These are phyloP conservation scores for Corticium candelabrum DNA, from an alignment of 37 sponge, comb jelly and placozoan genomes.

Conservation along the genomic window DNA sequence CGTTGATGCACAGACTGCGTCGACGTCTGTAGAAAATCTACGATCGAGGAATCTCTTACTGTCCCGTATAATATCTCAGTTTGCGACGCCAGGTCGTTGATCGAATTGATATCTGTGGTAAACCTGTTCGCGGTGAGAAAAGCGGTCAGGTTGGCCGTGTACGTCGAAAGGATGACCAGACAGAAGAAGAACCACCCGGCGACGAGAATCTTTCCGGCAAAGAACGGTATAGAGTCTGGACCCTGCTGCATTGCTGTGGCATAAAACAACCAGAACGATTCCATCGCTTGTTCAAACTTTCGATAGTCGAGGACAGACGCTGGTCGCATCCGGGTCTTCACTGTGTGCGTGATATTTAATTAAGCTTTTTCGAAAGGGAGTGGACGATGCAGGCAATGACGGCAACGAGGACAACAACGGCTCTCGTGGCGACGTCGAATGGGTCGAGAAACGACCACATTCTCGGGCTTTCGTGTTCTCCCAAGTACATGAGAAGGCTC, in stretches of 20 bases:
- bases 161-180: background rate
- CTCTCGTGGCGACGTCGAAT: background rate
- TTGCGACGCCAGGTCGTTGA: background rate
- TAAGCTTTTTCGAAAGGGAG: background rate
- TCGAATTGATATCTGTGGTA: background rate
- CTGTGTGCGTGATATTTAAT: no score
- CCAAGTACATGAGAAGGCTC: background rate
- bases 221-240: background rate
- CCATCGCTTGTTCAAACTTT: background rate
- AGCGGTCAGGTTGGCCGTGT: background rate
- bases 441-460: background rate
- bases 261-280: background rate
- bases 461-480: background rate
- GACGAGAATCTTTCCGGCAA: background rate
- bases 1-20: background rate
- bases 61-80: background rate
- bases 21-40: background rate
- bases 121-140: background rate
- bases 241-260: background rate
- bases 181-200: background rate
- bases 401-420: background rate
- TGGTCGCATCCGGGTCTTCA: no score
- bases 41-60: background rate
- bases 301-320: background rate
- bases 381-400: background rate